Conservation (phyloP, 2,888 invertebrate genomes). For the Diabrotica balteata region DNA sequence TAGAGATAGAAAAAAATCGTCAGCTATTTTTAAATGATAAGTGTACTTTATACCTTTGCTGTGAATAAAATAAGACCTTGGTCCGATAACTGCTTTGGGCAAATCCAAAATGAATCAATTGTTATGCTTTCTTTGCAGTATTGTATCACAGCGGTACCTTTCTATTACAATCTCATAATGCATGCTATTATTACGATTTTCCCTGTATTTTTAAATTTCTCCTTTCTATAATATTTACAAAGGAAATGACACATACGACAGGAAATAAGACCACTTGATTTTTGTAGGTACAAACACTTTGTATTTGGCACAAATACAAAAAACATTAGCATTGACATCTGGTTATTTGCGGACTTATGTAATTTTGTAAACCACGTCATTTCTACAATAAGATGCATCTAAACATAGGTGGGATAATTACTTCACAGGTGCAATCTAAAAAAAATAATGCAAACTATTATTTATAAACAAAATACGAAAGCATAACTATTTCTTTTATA, state of each 20-base stretch:
- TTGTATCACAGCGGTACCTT: too few species aligned
- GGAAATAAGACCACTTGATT: slow-evolving; percentile 6
- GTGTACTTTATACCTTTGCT: too few species aligned
- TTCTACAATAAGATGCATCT: slow-evolving; percentile 16
- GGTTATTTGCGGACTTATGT: slow-evolving; percentile 32
- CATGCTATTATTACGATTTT: too few species aligned
- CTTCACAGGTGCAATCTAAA: not conserved
- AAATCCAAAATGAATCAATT: too few species aligned
- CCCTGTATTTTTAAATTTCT: not conserved
- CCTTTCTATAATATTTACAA: not conserved
- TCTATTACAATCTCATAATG: too few species aligned
- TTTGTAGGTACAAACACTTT: not conserved
- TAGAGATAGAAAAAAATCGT: too few species aligned
- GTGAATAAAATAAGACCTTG: too few species aligned
- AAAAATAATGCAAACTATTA: not conserved
- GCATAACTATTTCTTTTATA: too few species aligned
- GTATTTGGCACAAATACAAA: slow-evolving; percentile 15
- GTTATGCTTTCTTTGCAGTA: too few species aligned
- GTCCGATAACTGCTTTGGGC: too few species aligned
- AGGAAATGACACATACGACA: not conserved
- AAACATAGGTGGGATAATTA: not conserved
- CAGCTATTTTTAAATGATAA: too few species aligned
- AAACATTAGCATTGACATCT: slow-evolving; percentile 22
- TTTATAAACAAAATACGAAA: not conserved
- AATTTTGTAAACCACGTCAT: slow-evolving; percentile 28